Percentiles rank a stretch among this genome's conserved stretches.
phyloP scores from a whole-genome alignment of 2,797 vertebrate species.

The Lindbergichthys nudifrons region DNA sequence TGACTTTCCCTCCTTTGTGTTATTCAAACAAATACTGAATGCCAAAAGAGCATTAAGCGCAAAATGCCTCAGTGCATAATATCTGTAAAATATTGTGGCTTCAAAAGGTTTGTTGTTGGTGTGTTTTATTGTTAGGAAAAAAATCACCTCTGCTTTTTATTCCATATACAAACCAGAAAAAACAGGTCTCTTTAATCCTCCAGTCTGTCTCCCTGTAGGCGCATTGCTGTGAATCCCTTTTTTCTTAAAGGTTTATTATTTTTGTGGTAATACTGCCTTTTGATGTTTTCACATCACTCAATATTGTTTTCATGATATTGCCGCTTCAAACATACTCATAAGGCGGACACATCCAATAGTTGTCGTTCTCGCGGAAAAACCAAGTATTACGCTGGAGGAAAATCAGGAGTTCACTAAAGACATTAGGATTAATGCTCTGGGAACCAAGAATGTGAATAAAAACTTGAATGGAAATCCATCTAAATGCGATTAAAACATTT shows the following conservation, averaged over 20 bases:
- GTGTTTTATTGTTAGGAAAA: slow-evolving; percentile 21
- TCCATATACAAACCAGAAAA: slow-evolving; percentile 27
- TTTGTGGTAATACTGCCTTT: slow-evolving; percentile 43
- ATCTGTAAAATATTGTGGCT: slow-evolving; percentile 36
- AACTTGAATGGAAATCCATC: background rate
- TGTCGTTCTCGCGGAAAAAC: background rate
- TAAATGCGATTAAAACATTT: background rate
- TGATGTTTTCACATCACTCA: slow-evolving; percentile 31
- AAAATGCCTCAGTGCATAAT: slow-evolving; percentile 39
- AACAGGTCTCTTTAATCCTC: slow-evolving; percentile 49
- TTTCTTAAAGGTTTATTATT: slow-evolving; percentile 43
- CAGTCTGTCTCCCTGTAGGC: slow-evolving; percentile 40
- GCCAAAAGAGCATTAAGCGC: slow-evolving; percentile 36
- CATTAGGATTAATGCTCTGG: background rate
- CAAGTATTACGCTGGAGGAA: background rate
- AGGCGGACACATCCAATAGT: background rate
- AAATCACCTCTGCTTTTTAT: slow-evolving; percentile 45
- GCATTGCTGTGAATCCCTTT: slow-evolving; percentile 33
- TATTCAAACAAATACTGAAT: slow-evolving; percentile 54
- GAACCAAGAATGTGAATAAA: background rate
- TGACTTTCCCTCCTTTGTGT: slow-evolving; percentile 39
- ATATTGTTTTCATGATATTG: slow-evolving; percentile 1
- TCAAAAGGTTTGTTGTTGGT: slow-evolving; percentile 46
- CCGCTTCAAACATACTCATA: slow-evolving; percentile 4
- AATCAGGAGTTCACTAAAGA: background rate